Percentiles rank a stretch among this genome's conserved stretches.
These are phyloP conservation scores for Drosophila maculinotata DNA, from an alignment of 2,888 invertebrate species.

Conservation along the genomic window DNA sequence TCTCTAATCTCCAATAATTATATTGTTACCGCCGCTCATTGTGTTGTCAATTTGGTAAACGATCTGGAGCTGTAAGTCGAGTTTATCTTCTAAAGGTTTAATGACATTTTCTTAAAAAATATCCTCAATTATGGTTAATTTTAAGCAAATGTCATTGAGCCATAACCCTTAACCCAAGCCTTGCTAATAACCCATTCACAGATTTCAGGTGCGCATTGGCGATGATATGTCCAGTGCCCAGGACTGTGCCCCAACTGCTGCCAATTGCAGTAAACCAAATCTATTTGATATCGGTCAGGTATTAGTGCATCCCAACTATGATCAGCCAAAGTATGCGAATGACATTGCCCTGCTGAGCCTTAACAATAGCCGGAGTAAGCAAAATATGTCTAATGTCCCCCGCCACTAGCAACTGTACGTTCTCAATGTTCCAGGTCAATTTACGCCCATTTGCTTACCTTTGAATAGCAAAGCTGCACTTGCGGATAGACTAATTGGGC, in stretches of 20 bases:
- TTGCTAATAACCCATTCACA: constrained; percentile 65
- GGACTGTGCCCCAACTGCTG: constrained; percentile 84
- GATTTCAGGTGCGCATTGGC: constrained; percentile 88
- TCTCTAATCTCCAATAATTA: constrained; percentile 86
- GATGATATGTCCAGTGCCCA: constrained; percentile 85
- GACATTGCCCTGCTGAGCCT: constrained; percentile 87
- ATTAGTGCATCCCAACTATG: constrained; percentile 86
- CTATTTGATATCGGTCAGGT: constrained; percentile 86
- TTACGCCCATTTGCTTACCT: constrained; percentile 86
- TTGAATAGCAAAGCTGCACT: constrained; percentile 68
- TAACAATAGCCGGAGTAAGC: constrained; percentile 79
- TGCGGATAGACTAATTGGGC: constrained; percentile 84
- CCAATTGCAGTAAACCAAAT: constrained; percentile 86
- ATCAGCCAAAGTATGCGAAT: constrained; percentile 85
- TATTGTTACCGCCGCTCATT: constrained; percentile 88
- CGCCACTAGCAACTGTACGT: background rate
- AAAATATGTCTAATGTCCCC: too few species aligned
- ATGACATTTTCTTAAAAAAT: background rate
- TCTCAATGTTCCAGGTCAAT: constrained; percentile 62
- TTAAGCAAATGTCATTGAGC: constrained; percentile 3
- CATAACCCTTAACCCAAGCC: background rate
- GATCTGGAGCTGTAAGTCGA: constrained; percentile 85
- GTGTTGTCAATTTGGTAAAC: constrained; percentile 86
- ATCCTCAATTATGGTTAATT: too few species aligned
- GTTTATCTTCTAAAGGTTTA: background rate